These are phyloP conservation scores for Hypsopygia costalis DNA, from an alignment of 2,888 invertebrate genomes.

Conservation along the genomic window DNA sequence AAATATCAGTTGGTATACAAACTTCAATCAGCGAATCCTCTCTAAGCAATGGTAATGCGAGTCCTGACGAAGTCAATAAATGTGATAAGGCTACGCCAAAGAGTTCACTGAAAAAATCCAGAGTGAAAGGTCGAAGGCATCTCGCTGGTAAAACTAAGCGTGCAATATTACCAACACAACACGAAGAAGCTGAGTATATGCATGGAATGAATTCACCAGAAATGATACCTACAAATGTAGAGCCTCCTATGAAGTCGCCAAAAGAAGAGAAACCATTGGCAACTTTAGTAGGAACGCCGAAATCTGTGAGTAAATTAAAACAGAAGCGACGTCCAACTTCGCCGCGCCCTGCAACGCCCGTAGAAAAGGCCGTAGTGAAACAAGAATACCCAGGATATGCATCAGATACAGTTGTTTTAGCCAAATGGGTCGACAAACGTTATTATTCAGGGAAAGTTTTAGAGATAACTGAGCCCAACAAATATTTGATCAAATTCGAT, in stretches of 20 bases:
- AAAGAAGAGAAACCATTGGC: conserved; percentile 64
- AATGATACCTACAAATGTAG: conserved; percentile 66
- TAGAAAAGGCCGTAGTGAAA: conserved; percentile 53
- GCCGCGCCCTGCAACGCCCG: conserved; percentile 66
- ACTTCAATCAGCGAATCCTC: conserved; percentile 44
- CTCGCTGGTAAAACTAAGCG: conserved; percentile 66
- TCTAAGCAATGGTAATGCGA: conserved; percentile 65
- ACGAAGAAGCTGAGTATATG: conserved; percentile 66
- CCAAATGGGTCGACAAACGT: conserved; percentile 85
- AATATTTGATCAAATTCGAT: conserved; percentile 83
- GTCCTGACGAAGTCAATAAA: conserved; percentile 62
- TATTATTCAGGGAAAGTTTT: conserved; percentile 83
- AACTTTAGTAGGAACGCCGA: conserved; percentile 58
- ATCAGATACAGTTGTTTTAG: conserved; percentile 78
- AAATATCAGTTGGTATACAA: conserved; percentile 65
- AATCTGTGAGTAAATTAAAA: conserved; percentile 65
- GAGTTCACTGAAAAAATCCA: conserved; percentile 70
- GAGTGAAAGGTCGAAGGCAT: conserved; percentile 65
- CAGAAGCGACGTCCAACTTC: conserved; percentile 64
- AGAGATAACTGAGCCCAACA: conserved; percentile 78
- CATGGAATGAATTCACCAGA: conserved; percentile 73
- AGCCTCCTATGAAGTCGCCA: conserved; percentile 52
- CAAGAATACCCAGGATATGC: conserved; percentile 58
- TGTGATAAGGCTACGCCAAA: conserved; percentile 74
- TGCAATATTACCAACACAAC: conserved; percentile 62